A percentile compares a stretch with the other conserved stretches of the same genome.
These are phyloP conservation scores for Temnothorax curvispinosus DNA, from an alignment of 1,140 invertebrate genomes.

Conservation along the genomic window DNA sequence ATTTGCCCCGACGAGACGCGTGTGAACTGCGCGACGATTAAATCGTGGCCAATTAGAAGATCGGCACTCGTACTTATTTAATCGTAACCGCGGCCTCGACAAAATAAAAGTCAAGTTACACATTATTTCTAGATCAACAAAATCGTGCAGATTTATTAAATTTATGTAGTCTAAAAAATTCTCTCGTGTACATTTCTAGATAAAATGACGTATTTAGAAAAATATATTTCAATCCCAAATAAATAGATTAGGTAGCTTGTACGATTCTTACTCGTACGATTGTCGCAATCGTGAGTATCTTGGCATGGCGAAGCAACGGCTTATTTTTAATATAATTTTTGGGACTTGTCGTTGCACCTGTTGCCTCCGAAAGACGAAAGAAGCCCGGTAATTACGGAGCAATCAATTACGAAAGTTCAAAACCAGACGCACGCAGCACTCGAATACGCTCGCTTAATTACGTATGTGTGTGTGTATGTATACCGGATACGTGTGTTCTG, in stretches of 20 bases:
- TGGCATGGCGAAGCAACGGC: conserved; percentile 38
- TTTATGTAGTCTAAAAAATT: background rate
- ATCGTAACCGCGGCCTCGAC: background rate
- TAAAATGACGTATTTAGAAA: background rate
- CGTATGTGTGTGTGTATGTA: background rate
- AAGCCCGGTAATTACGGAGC: conserved; percentile 65
- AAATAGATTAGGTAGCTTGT: background rate
- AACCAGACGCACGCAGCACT: conserved; percentile 25
- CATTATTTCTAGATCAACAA: background rate
- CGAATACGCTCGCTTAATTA: conserved; percentile 25
- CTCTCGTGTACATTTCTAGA: background rate
- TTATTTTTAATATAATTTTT: conserved; percentile 68
- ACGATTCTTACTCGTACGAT: conserved; percentile 1
- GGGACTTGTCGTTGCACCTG: conserved; percentile 66
- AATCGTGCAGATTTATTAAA: background rate
- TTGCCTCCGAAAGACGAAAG: conserved; percentile 64
- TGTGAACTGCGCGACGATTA: conserved; percentile 22
- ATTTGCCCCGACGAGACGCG: background rate
- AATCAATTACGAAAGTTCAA: conserved; percentile 70
- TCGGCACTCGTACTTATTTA: conserved; percentile 10
- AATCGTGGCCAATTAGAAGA: conserved; percentile 26
- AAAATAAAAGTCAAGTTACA: background rate
- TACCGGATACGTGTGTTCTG: background rate
- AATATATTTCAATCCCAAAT: background rate
- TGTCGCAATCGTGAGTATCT: background rate